Base-by-base conservation (phyloP, 2,888 invertebrate species). In the Scrobipalpa costella region DNA sequence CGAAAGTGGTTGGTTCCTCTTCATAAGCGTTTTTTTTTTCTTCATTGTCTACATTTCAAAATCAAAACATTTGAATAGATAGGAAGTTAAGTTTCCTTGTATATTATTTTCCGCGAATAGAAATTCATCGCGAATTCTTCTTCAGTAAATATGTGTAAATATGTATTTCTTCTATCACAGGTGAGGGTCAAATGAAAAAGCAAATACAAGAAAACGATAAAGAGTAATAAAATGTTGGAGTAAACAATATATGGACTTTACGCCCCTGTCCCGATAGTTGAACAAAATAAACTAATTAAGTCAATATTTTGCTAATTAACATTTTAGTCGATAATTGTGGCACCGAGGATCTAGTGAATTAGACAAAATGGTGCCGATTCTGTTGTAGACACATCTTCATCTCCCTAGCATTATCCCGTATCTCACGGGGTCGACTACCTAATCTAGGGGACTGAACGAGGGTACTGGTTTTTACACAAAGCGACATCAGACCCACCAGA, bases 241-340 rank as follows among this genome's bases (percentile, higher is more conserved):
- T 73, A 71, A 75, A 78, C 78, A 79, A 73, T 66, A 67, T 64
- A 66, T 71, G 81, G 78, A 83, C 83, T 82, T 83, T 81, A 65
- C 69, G 66, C 73, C 66, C 63, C 55, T 38, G 64, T 68, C 40
- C 66, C 68, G 79, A 80, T 80, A 79, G 73, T 68, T 68, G 65
- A 70, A 76, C 71, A 62, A 74, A 75, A 74, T 68, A 69, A 71
- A 68, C 66, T 69, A 67, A 69, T 67, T 63, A 64, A 66, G 68
- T 66, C 67, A 70, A 69, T 63, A 66, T 62, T 55, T 40, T 50
- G 62, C 21, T 64, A 62, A 64, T 50, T 62, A 59, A 27, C 34
- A 60, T 40, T 9, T 61, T 11, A 57, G 57, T 47, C 13, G 17
- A 27, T 34, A 33, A 15, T 15, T 44, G 44, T 15, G n/a, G n/a